A percentile compares a stretch with the other conserved stretches of the same genome.
Conservation (phyloP, 2,113 vertebrate species). For the Amblyornis subalaris region DNA sequence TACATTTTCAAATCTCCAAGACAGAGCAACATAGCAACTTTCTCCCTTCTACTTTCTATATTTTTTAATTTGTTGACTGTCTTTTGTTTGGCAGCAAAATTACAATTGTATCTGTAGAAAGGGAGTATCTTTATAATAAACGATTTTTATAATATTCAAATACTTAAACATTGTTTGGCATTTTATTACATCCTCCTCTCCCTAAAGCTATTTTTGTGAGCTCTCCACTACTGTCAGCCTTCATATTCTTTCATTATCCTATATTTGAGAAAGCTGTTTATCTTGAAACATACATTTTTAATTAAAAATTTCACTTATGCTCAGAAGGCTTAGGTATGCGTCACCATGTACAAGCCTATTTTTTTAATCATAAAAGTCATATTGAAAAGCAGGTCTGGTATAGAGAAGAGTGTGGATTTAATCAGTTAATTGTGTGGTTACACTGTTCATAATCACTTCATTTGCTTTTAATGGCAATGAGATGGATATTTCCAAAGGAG, state of each 20-base stretch:
- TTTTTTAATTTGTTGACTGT: neutral
- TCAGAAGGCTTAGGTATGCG: neutral
- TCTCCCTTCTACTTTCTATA: neutral
- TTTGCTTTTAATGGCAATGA: constrained; percentile 58
- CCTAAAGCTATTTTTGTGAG: neutral
- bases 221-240: neutral
- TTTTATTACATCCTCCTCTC: neutral
- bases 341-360: neutral
- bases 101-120: neutral
- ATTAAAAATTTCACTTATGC: constrained; percentile 41
- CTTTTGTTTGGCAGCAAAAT: neutral
- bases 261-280: neutral
- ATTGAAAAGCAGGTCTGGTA: constrained; percentile 4
- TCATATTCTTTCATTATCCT: constrained; percentile 14
- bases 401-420: constrained; percentile 21
- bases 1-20: neutral
- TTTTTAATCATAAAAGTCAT: constrained; percentile 10
- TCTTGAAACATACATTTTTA: constrained; percentile 38
- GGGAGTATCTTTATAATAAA: neutral
- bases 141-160: neutral
- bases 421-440: constrained; percentile 52
- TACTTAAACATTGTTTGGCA: neutral
- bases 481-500: constrained; percentile 49
- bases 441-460: constrained; percentile 44
- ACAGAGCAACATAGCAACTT: neutral